These are phyloP conservation scores for Cataglyphis albicans DNA, from an alignment of 2,888 invertebrate species.

Conservation along the genomic window DNA sequence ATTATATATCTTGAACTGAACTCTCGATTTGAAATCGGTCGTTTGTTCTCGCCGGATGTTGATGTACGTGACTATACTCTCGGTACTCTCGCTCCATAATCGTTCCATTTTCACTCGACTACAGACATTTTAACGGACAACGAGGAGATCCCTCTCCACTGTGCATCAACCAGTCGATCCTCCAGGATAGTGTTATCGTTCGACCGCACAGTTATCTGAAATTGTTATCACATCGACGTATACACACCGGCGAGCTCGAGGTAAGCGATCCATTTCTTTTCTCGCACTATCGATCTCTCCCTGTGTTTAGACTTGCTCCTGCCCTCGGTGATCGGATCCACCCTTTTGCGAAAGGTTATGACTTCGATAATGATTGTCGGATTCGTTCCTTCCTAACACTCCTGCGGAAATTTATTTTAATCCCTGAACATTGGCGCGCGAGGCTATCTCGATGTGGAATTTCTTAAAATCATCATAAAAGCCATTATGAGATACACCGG, in stretches of 20 bases:
- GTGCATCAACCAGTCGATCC: neutral
- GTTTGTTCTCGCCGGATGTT: neutral
- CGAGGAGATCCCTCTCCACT: neutral
- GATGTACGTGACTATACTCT: neutral
- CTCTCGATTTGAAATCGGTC: slow-evolving; percentile 1
- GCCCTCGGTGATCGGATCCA: slow-evolving; percentile 30
- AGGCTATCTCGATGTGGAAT: neutral
- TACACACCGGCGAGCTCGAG: slow-evolving; percentile 21
- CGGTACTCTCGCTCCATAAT: neutral
- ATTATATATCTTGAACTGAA: neutral
- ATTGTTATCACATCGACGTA: neutral
- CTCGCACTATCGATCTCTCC: slow-evolving; percentile 20
- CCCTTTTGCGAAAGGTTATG: slow-evolving; percentile 25
- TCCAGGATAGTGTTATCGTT: neutral
- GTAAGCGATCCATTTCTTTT: slow-evolving; percentile 10
- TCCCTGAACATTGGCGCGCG: no score
- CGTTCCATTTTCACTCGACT: neutral
- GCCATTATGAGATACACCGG: neutral
- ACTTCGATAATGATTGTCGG: neutral
- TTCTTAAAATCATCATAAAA: neutral
- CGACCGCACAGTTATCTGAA: neutral
- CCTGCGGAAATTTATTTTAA: neutral
- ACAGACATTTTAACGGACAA: neutral
- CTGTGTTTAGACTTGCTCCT: slow-evolving; percentile 35
- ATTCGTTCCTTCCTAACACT: neutral